Evolutionary conservation across 2,113 vertebrate species (phyloP).

Genomic region (Strix uralensis): DNA sequence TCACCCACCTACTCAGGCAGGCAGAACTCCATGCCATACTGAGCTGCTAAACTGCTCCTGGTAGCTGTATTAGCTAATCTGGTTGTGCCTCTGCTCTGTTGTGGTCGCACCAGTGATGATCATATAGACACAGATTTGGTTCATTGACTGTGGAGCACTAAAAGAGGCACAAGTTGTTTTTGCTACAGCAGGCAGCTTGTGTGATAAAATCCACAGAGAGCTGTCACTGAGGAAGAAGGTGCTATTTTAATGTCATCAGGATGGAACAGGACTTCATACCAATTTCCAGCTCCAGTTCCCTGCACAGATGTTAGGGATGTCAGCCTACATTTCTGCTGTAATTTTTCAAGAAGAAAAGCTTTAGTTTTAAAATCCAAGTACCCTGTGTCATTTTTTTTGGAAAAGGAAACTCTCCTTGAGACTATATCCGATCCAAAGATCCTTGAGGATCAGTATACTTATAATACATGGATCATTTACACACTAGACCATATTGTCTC

Average conservation of each 20-base stretch:
- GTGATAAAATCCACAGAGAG: background rate
- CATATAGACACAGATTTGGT: background rate
- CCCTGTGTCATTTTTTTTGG: background rate
- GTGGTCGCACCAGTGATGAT: background rate
- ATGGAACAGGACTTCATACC: constrained; percentile 8
- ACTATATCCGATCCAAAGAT: background rate
- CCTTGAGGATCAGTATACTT: constrained; percentile 32
- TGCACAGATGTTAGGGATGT: background rate
- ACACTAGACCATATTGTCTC: background rate
- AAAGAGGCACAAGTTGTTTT: constrained; percentile 29
- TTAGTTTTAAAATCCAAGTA: constrained; percentile 6
- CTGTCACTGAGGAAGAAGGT: background rate
- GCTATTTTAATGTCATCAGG: constrained; percentile 28
- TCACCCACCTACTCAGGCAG: background rate
- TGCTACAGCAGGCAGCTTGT: background rate
- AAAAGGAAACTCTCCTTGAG: background rate
- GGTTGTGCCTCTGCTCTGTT: background rate
- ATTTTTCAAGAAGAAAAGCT: constrained; percentile 24
- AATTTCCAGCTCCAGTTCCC: background rate
- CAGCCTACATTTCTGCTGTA: background rate
- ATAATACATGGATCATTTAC: constrained; percentile 28
- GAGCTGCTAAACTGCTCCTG: background rate
- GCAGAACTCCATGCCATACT: background rate
- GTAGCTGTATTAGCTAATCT: background rate
- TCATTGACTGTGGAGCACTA: background rate